Base-by-base conservation (phyloP, 2,797 vertebrate species). In the Selene dorsalis region DNA sequence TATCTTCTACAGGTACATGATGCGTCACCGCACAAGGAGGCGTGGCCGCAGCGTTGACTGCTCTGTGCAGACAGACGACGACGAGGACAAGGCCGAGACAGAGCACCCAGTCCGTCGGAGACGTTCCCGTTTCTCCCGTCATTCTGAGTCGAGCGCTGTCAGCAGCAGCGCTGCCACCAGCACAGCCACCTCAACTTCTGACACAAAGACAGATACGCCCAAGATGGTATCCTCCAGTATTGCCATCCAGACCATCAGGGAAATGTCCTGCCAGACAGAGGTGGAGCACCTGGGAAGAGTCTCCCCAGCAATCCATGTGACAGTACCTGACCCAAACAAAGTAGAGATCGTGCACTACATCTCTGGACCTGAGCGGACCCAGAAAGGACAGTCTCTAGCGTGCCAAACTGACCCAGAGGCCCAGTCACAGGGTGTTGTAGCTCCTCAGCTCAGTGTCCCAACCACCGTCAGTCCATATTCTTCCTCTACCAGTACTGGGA, bases 291-390 rank as follows among this genome's bases (percentile, higher is more conserved):
- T 97, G 22, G 96, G 95, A 62, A 94, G 96, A 1, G 94, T 97
- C 56, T 99, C 97, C 2, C 98, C 98, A 0, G 96, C 96, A 65
- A 99, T 99, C 81, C 97, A 97, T 70, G 97, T 99, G 80, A 98
- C 97, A 10, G 93, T 96, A n/a, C 95, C 96, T 0, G 98, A 99
- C 80, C 96, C 98, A 24, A 96, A 95, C 65, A 95, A 96, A 82
- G 98, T 99, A 66, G 98, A 99, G 89, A 99, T 99, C 0, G 83
- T 99, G 48, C 96, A 96, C 84, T 99, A 99, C 90, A 99, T 99
- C 84, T 99, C 98, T 0, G 98, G 97, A 16, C 98, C 98, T 0
- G 98, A 99, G 93, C 96, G 98, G 86, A 99, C 97, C 0, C 95
- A 96, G 62, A 96, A 94, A 12, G 98, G 98, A 0, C 97, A 99